Conservation (phyloP, 2,888 invertebrate genomes). For the Lysandra coridon region DNA sequence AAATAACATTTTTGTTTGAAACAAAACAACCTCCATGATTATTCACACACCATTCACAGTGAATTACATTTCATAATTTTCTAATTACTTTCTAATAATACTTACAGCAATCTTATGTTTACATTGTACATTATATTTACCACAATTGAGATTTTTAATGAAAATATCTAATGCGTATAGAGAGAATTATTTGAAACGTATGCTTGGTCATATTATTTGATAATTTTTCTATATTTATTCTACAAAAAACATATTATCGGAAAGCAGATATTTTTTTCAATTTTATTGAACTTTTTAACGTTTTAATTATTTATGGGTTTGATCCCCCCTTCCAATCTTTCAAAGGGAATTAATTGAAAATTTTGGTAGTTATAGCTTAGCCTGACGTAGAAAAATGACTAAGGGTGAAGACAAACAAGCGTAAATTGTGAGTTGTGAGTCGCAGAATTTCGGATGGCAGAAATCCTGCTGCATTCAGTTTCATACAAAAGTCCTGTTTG, state of each 20-base stretch:
- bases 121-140: slow-evolving; percentile 77
- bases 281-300: not conserved
- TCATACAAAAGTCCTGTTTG: too few species aligned
- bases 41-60: slow-evolving; percentile 77
- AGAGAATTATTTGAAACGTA: slow-evolving; percentile 67
- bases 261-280: slow-evolving; percentile 26
- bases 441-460: too few species aligned
- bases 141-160: slow-evolving; percentile 77
- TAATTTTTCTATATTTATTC: slow-evolving; percentile 26
- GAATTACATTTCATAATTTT: slow-evolving; percentile 75
- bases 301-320: not conserved
- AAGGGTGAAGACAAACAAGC: too few species aligned
- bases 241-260: not conserved
- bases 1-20: slow-evolving; percentile 80
- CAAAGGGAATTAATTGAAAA: not conserved
- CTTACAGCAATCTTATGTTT: slow-evolving; percentile 78
- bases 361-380: not conserved
- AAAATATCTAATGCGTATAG: slow-evolving; percentile 74
- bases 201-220: slow-evolving; percentile 63
- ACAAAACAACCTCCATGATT: slow-evolving; percentile 79
- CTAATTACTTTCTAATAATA: slow-evolving; percentile 79
- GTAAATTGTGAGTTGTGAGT: too few species aligned
- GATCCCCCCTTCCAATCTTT: not conserved
- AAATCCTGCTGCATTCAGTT: too few species aligned
- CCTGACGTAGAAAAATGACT: not conserved